A percentile compares a stretch with the other conserved stretches of the same genome.
Evolutionary conservation across 1,140 invertebrate species (phyloP).

Genomic region (Euura saliciscinereae): DNA sequence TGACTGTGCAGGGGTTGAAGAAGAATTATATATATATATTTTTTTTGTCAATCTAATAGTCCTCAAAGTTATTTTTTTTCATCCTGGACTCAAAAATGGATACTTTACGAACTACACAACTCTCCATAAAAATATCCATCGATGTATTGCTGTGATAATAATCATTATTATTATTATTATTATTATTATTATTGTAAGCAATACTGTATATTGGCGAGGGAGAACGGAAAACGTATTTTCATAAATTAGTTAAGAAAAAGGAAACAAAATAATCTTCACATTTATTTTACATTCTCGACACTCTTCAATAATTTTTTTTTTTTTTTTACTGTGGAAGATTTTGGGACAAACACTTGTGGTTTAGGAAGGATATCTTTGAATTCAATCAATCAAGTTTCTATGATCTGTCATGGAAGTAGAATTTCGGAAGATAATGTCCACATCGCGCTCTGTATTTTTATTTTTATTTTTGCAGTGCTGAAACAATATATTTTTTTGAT

Average conservation of each 20-base stretch:
- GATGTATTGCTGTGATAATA: no score
- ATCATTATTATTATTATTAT: no score
- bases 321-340: no score
- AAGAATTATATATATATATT: no score
- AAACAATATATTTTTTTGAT: no score
- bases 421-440: background rate
- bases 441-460: no score
- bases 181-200: background rate
- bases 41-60: no score
- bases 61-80: background rate
- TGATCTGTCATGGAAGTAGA: background rate
- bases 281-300: background rate
- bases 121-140: no score
- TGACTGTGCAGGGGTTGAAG: no score
- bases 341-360: no score
- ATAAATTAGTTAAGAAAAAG: background rate
- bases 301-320: background rate
- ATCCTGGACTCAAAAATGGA: background rate
- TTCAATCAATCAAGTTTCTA: background rate
- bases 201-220: constrained; percentile 1
- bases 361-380: no score
- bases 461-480: background rate
- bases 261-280: background rate
- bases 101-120: background rate
- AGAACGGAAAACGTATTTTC: background rate